Conservation (phyloP, 2,113 vertebrate species). For the Fregetta grallaria region DNA sequence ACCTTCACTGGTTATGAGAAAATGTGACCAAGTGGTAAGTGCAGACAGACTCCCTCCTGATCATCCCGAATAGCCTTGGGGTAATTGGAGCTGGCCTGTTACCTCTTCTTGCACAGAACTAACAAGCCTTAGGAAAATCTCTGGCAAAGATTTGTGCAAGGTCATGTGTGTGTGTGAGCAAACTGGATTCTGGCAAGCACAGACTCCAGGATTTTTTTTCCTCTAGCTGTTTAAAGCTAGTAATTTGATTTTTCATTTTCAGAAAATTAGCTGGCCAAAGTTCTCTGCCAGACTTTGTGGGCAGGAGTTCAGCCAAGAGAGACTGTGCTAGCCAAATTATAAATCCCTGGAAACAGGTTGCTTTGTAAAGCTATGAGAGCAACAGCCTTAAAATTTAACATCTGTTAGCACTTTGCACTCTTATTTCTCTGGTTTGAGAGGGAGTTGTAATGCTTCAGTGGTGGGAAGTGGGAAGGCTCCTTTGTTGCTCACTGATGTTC, state of each 20-base stretch:
- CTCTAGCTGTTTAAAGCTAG: not conserved
- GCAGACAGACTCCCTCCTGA: no score
- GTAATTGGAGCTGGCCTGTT: not conserved
- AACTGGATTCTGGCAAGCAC: not conserved
- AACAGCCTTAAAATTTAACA: not conserved
- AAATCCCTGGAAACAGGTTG: not conserved
- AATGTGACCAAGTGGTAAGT: fast-evolving
- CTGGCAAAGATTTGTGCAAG: not conserved
- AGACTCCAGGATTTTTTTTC: not conserved
- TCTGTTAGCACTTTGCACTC: not conserved
- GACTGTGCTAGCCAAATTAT: not conserved
- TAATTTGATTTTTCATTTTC: not conserved
- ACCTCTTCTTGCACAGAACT: not conserved
- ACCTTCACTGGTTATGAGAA: not conserved
- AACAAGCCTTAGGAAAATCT: not conserved
- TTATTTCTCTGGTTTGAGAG: not conserved
- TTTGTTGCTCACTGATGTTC: not conserved
- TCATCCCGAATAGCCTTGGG: not conserved
- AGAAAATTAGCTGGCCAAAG: not conserved
- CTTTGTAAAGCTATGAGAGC: not conserved
- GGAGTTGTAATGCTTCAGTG: not conserved
- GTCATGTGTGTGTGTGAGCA: not conserved
- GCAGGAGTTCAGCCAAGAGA: not conserved
- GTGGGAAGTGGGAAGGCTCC: not conserved
- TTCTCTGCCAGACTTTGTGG: not conserved